Percentiles rank a stretch among this genome's conserved stretches.
Evolutionary conservation across 2,113 vertebrate species (phyloP).

Genomic region (Pachycephala philippinensis): DNA sequence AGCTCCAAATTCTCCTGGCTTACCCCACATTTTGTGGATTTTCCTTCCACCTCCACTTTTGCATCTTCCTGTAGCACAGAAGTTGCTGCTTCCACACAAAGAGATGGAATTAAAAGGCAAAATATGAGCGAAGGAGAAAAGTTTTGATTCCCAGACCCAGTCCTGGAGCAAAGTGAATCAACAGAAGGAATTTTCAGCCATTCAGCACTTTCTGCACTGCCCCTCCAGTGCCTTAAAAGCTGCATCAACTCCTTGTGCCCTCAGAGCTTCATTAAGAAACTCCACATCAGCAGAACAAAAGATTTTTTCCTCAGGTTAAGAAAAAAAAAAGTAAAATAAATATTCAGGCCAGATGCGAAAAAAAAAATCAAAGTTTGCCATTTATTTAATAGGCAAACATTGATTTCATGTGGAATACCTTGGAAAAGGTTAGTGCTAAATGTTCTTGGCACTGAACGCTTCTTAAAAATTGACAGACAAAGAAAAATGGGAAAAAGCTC

Average conservation of each 20-base stretch:
- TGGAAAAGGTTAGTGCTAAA: not conserved
- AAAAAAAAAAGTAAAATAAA: not conserved
- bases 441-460: not conserved
- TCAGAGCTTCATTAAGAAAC: conserved; percentile 5
- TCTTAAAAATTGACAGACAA: not conserved
- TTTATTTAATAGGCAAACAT: not conserved
- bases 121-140: not conserved
- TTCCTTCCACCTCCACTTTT: not conserved
- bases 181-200: not conserved
- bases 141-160: not conserved
- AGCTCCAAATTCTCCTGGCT: not conserved
- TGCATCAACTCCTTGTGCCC: not conserved
- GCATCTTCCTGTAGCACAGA: too few relatives aligned
- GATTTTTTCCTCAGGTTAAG: not conserved
- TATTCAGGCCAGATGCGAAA: not conserved
- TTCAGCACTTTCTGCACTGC: not conserved
- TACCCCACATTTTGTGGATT: not conserved
- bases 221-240: not conserved
- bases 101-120: not conserved
- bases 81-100: not conserved
- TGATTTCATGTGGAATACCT: not conserved
- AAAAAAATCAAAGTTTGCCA: not conserved
- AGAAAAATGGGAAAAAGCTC: not conserved
- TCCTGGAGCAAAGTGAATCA: not conserved
- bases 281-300: conserved; percentile 28